Base-by-base conservation (phyloP, 2,888 invertebrate species). In the Toxonevra muliebris region DNA sequence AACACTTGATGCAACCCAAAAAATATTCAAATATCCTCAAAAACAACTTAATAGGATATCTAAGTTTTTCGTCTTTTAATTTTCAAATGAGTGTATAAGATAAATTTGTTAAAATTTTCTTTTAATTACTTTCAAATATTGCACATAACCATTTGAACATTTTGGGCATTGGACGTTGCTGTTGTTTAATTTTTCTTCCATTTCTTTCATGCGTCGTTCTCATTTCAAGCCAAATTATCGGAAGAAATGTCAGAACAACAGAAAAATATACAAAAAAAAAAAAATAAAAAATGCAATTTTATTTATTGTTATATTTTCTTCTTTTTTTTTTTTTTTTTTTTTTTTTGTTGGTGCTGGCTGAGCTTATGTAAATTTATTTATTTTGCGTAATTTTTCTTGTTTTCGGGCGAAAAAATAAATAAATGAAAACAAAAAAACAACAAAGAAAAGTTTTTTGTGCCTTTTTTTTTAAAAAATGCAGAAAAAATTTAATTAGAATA, bases 351-450 rank as follows among this genome's bases (percentile, higher is more conserved):
- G 68, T 63, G 60, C 64, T 66, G 48, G 50, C 50, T 66, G 66
- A 76, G 79, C 80, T 79, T 80, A 80, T 79, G 79, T 79, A 77
- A 79, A 79, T 79, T 80, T 79, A 79, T 79, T 79, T 79, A 79
- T 79, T 80, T 80, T 75, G 75, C 76, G 80, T 79, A 79, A 79
- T 79, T 80, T 79, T 79, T 79, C 79, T 79, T 80, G 78, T 79
- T 79, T 77, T 77, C 71, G 60, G 73, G 76, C 74, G 73, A 78
- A 76, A 76, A 75, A 77, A 20, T 57, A 15, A 20, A 55, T 73
- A 76, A 78, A 15, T 42, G 19, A n/a, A 42, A 43, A n/a, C 48
- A 30, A 15, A 48, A n/a, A 13, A 48, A 48, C 48, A 48, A 8
- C 45, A 45, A 2, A 11, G 13, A 45, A 13, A 48, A 48, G 48